Conservation (phyloP, 1,140 invertebrate genomes). For the Cotesia glomerata region DNA sequence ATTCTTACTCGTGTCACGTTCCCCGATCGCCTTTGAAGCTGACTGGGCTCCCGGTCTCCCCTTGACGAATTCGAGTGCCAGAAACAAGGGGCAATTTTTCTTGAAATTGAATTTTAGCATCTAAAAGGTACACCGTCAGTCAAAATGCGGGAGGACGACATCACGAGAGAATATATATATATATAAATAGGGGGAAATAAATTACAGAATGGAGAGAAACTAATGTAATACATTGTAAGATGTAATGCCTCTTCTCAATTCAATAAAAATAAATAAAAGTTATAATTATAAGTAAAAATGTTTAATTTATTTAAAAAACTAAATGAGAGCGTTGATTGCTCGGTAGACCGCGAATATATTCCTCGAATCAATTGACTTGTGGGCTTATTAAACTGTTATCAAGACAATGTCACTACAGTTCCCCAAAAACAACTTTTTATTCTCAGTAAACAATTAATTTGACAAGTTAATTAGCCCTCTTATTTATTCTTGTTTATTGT, state of each 20-base stretch:
- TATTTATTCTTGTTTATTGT: no score
- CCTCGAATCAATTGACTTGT: not conserved
- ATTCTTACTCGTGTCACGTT: constrained; percentile 28
- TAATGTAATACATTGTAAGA: not conserved
- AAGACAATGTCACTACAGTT: no score
- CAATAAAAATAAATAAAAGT: no score
- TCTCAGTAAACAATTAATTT: no score
- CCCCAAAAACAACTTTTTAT: no score
- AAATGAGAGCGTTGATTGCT: constrained; percentile 2
- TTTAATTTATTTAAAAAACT: no score
- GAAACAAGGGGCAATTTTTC: constrained; percentile 30
- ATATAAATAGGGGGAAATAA: not conserved
- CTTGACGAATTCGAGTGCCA: constrained; percentile 25
- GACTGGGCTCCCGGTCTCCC: not conserved
- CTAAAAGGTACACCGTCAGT: not conserved
- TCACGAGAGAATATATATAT: not conserved
- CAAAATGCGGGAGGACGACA: not conserved
- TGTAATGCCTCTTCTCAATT: not conserved
- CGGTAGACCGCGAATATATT: constrained; percentile 12
- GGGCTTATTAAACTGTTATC: no score
- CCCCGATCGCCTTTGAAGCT: constrained; percentile 13
- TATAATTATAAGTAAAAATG: no score
- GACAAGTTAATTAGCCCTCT: no score
- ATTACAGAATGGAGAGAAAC: no score
- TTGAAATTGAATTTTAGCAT: constrained; percentile 29